Conservation (phyloP, 2,113 vertebrate genomes). For the Sinocyclocheilus maitianheensis region DNA sequence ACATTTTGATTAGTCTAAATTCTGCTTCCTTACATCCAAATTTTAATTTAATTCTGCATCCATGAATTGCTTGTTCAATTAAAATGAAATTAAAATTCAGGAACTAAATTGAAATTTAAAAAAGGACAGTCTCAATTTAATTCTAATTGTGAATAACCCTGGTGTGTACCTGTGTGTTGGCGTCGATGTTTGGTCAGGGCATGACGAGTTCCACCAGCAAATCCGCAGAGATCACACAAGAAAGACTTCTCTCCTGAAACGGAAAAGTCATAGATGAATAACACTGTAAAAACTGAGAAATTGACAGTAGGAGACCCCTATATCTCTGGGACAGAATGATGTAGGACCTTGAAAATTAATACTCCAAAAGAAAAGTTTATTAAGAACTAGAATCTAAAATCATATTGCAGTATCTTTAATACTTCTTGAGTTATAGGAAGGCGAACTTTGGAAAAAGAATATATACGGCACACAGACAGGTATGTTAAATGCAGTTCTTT, state of each 20-base stretch:
- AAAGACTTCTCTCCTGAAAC: slow-evolving; percentile 97
- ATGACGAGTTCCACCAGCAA: slow-evolving; percentile 94
- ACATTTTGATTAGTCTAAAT: background rate
- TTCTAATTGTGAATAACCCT: background rate
- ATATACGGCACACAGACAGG: too few species aligned
- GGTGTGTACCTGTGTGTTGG: slow-evolving; percentile 90
- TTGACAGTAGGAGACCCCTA: background rate
- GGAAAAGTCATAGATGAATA: background rate
- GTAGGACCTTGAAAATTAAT: too few species aligned
- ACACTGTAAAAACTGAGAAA: background rate
- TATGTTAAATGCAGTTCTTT: too few species aligned
- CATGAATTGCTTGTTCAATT: background rate
- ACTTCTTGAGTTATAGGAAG: too few species aligned
- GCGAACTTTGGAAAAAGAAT: too few species aligned
- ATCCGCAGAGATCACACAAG: slow-evolving; percentile 98
- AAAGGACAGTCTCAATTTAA: background rate
- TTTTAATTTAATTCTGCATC: background rate
- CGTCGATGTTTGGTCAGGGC: slow-evolving; percentile 97
- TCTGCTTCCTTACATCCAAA: background rate
- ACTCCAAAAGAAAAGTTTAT: too few species aligned
- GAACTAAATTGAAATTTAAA: background rate
- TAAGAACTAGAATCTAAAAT: too few species aligned
- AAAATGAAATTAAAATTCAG: background rate
- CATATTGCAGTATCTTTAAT: too few species aligned
- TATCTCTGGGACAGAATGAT: too few species aligned